Conservation (phyloP, 1,140 invertebrate species). For the Papilio xuthus region DNA sequence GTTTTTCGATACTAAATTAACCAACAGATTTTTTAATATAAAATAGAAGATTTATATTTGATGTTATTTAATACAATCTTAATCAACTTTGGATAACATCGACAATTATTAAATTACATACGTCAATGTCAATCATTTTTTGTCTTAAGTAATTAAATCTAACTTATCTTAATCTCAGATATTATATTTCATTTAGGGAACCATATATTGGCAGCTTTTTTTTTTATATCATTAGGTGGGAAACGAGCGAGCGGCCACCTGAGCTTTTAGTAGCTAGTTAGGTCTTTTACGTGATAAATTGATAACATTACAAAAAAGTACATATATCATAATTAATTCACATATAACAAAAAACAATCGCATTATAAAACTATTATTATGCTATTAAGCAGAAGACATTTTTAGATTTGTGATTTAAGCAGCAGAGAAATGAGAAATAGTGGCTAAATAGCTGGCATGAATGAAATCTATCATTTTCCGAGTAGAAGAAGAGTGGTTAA, state of each 20-base stretch:
- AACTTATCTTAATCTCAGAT: background rate
- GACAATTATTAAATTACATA: slow-evolving; percentile 2
- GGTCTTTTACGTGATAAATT: too few relatives aligned
- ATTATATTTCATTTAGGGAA: background rate
- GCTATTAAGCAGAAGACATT: background rate
- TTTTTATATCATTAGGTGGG: too few relatives aligned
- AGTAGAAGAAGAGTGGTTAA: too few relatives aligned
- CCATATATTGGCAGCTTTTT: background rate
- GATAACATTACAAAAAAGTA: too few relatives aligned
- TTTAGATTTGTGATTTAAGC: too few relatives aligned
- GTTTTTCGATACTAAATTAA: background rate
- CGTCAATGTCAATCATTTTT: background rate
- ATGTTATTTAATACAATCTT: background rate
- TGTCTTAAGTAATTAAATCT: slow-evolving; percentile 2
- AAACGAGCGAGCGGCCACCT: too few relatives aligned
- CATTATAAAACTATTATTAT: background rate
- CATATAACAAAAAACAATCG: background rate
- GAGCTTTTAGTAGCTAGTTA: too few relatives aligned
- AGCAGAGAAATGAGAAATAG: background rate
- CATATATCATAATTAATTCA: background rate
- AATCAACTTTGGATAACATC: background rate
- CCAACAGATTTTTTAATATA: background rate
- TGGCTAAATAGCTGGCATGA: background rate
- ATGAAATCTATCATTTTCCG: background rate
- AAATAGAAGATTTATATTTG: background rate